Evolutionary conservation across 2,888 invertebrate genomes (phyloP).

Genomic region (Andrena bicolor): DNA sequence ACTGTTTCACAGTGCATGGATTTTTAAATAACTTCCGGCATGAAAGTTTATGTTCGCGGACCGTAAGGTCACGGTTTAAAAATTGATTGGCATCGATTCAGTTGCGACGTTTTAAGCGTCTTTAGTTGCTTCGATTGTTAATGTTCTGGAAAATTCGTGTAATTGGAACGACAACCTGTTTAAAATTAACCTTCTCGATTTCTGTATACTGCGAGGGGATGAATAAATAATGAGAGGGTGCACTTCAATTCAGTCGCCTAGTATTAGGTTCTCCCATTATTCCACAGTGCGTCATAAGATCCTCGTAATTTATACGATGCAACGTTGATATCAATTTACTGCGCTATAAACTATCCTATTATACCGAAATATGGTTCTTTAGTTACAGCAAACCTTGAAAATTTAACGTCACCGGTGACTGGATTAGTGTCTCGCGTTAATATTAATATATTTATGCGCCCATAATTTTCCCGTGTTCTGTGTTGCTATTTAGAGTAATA

Average conservation of each 20-base stretch:
- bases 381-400: not conserved
- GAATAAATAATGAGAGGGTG: not conserved
- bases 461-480: too few relatives aligned
- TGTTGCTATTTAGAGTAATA: not conserved
- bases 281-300: constrained; percentile 22
- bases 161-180: too few relatives aligned
- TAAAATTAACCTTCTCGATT: too few relatives aligned
- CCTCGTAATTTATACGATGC: constrained; percentile 12
- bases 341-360: constrained; percentile 13
- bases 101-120: too few relatives aligned
- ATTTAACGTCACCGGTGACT: not conserved
- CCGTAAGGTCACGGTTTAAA: too few relatives aligned
- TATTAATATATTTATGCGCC: not conserved
- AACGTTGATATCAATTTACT: constrained; percentile 33
- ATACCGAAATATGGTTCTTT: not conserved
- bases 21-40: too few relatives aligned
- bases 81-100: too few relatives aligned
- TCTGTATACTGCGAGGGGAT: not conserved
- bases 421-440: not conserved
- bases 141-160: too few relatives aligned
- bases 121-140: too few relatives aligned
- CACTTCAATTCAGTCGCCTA: not conserved
- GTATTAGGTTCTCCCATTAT: constrained; percentile 17
- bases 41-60: too few relatives aligned
- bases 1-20: too few relatives aligned